A percentile compares a stretch with the other conserved stretches of the same genome.
phyloP scores from a whole-genome alignment of 2,113 vertebrate genomes.

The Malurus cyaneus region DNA sequence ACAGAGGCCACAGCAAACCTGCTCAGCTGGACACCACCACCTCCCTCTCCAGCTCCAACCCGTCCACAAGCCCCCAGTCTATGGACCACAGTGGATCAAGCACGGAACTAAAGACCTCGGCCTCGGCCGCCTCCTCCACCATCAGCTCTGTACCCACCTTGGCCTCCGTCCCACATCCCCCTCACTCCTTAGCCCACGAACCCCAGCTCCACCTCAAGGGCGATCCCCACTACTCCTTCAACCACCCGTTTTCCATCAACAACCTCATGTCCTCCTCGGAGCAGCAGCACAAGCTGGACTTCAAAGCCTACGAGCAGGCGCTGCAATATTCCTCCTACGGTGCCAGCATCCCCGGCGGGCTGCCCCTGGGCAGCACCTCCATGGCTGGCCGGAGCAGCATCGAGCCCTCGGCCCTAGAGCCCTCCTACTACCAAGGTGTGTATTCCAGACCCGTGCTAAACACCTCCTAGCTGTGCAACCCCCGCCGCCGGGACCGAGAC shows the following conservation, averaged over 20 bases:
- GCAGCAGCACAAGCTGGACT: conserved; percentile 99
- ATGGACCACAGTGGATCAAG: conserved; percentile 79
- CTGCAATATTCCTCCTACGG: conserved; percentile 92
- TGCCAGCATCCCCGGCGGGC: conserved; percentile 77
- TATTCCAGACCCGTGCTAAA: conserved; percentile 97
- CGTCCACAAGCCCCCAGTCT: conserved; percentile 77
- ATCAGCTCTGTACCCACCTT: conserved; percentile 77
- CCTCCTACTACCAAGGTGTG: conserved; percentile 97
- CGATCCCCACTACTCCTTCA: conserved; percentile 96
- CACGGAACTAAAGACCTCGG: conserved; percentile 83
- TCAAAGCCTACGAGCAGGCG: conserved; percentile 96
- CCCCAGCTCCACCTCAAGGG: conserved; percentile 92
- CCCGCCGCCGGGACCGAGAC: not conserved
- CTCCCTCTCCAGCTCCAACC: conserved; percentile 73
- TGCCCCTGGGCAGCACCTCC: conserved; percentile 79
- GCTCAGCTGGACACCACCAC: conserved; percentile 79
- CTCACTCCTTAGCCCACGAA: conserved; percentile 87
- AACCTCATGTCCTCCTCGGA: conserved; percentile 98
- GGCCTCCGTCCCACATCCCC: conserved; percentile 80
- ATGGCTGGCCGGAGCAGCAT: conserved; percentile 84
- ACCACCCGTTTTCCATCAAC: conserved; percentile 99
- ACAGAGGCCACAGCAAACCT: conserved; percentile 73
- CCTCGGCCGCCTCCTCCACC: conserved; percentile 74
- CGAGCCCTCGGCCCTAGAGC: conserved; percentile 90
- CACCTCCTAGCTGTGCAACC: conserved; percentile 84